These are phyloP conservation scores for Conus betulinus DNA, from an alignment of 1,140 invertebrate species.

Conservation along the genomic window DNA sequence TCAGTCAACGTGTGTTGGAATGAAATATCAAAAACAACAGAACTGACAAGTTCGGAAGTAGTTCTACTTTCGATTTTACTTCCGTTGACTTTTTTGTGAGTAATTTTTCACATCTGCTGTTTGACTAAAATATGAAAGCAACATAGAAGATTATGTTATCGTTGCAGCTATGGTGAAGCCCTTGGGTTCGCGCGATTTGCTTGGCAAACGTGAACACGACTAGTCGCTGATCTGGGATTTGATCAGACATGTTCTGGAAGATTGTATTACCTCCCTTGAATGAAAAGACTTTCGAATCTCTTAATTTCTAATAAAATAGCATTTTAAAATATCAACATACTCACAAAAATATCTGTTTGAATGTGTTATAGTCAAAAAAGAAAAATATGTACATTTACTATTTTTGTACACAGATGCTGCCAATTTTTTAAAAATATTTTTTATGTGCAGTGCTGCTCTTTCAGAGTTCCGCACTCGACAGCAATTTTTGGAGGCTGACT, in stretches of 20 bases:
- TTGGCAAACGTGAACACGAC: not conserved
- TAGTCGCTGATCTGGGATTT: not conserved
- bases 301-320: too few relatives aligned
- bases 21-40: too few relatives aligned
- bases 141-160: not conserved
- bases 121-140: not conserved
- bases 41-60: too few relatives aligned
- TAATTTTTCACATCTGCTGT: too few relatives aligned
- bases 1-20: too few relatives aligned
- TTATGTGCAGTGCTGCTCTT: conserved; percentile 12
- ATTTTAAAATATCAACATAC: too few relatives aligned
- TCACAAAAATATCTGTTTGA: too few relatives aligned
- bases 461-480: not conserved
- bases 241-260: not conserved
- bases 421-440: not conserved
- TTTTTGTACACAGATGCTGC: not conserved
- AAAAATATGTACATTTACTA: not conserved
- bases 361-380: too few relatives aligned
- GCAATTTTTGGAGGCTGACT: conserved; percentile 30
- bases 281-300: too few relatives aligned
- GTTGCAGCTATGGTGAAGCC: not conserved
- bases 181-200: not conserved
- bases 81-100: too few relatives aligned
- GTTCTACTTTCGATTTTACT: too few relatives aligned
- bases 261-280: not conserved